Evolutionary conservation across 2,888 invertebrate species (phyloP), one percentile per base, ranked within the genome.

Genomic region (Cosmia trapezina): DNA sequence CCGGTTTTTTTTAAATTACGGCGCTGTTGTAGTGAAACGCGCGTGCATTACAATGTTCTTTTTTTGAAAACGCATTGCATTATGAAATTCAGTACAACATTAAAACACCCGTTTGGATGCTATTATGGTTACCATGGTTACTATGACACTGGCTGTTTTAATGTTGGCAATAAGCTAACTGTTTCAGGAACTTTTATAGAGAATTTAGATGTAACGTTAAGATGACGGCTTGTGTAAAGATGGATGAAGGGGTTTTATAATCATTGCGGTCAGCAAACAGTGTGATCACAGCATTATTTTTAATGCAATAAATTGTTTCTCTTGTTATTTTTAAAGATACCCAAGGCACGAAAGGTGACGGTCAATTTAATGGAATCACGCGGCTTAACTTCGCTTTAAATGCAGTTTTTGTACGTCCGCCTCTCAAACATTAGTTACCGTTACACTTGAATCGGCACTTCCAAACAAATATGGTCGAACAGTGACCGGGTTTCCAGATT

Each of bases 401-500:
- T 76, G 74, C 83, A 84, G 61, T 73, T 83, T 73, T 67, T 74
- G 47, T 68, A 22, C 41, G 47, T 70, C 54, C 59, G 63, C 53
- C 59, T 60, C 65, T 56, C 53, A 65, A 70, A 79, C n/a, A 60
- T 70, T 43, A 63, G 51, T 76, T 77, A 76, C 84, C 81, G 83
- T 84, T 85, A 84, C 9, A 59, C 14, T 70, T 69, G 22, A 66
- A 49, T 22, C 70, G 72, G 76, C 54, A 68, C 28, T 65, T 54
- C 61, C 70, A 65, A 72, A 76, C 77, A 78, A 83, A 85, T 60
- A 83, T 71, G 76, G 63, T 14, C 57, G 56, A 45, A 9, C 41
- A n/a, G 53, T 84, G 68, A 84, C 83, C 83, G 75, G 62, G 85
- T 83, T 86, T 78, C 70, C 59, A 67, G 65, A 78, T 71, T 73